A percentile compares a stretch with the other conserved stretches of the same genome.
Evolutionary conservation across 2,113 vertebrate genomes (phyloP).

Genomic region (Climacteris rufus): DNA sequence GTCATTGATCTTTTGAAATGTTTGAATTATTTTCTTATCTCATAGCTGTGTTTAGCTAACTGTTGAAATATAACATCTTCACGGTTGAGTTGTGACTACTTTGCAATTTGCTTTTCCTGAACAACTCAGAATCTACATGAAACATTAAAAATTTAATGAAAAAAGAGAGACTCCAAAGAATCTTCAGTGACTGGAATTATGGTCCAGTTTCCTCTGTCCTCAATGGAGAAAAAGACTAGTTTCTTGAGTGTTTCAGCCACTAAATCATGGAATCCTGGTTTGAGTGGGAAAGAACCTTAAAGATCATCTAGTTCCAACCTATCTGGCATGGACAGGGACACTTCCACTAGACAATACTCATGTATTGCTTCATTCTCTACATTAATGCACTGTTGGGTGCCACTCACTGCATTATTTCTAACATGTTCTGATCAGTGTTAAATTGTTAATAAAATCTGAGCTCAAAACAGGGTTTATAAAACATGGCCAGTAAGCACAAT

Average conservation of each 20-base stretch:
- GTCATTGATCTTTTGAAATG: neutral
- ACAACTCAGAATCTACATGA: neutral
- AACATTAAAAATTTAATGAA: neutral
- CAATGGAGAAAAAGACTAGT: neutral
- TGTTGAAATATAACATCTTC: fast-evolving
- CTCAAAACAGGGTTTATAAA: neutral
- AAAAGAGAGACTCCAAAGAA: neutral
- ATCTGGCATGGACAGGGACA: neutral
- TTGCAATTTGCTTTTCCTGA: neutral
- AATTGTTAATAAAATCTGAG: neutral
- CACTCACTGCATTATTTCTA: neutral
- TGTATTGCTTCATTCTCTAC: neutral
- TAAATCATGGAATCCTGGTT: neutral
- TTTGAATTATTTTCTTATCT: neutral
- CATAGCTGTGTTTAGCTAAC: neutral
- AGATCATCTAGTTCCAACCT: neutral
- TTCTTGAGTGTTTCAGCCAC: neutral
- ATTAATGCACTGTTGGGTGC: neutral
- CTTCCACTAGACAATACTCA: neutral
- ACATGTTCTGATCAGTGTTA: neutral
- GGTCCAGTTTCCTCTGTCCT: neutral
- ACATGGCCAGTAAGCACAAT: fast-evolving
- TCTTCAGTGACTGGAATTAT: neutral
- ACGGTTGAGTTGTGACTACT: neutral
- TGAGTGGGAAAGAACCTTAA: neutral